These are phyloP conservation scores for Cricetomys ansorgei DNA, from an alignment of 2,113 vertebrate genomes.

Conservation along the genomic window DNA sequence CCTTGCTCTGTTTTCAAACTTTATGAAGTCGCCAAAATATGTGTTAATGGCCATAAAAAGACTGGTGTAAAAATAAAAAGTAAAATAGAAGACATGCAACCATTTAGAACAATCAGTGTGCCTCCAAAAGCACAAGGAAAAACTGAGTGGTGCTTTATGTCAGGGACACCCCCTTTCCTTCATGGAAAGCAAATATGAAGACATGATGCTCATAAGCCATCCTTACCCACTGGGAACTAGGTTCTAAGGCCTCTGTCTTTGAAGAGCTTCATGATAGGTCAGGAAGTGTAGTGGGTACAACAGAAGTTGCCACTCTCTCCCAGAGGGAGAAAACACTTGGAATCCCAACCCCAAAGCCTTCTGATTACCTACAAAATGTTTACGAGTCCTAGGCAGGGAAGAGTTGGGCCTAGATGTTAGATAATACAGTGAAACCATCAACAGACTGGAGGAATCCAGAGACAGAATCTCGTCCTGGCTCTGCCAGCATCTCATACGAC, in stretches of 20 bases:
- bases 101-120: background rate
- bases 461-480: background rate
- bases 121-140: slow-evolving; percentile 21
- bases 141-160: background rate
- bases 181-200: slow-evolving; percentile 5
- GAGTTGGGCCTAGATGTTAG: background rate
- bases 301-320: slow-evolving; percentile 29
- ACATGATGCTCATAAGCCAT: background rate
- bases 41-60: background rate
- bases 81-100: background rate
- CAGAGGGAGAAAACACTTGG: slow-evolving; percentile 38
- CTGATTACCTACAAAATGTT: slow-evolving; percentile 20
- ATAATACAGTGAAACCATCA: background rate
- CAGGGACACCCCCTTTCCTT: background rate
- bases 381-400: background rate
- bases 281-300: background rate
- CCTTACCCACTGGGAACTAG: background rate
- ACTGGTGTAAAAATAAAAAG: background rate
- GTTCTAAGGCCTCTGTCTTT: background rate
- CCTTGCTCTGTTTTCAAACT: background rate
- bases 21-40: slow-evolving; percentile 2
- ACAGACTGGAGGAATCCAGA: background rate
- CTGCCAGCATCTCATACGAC: background rate
- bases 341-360: background rate
- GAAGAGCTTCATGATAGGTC: background rate